These are phyloP conservation scores for Tamias sibiricus DNA, from an alignment of 2,113 vertebrate genomes.

Conservation along the genomic window DNA sequence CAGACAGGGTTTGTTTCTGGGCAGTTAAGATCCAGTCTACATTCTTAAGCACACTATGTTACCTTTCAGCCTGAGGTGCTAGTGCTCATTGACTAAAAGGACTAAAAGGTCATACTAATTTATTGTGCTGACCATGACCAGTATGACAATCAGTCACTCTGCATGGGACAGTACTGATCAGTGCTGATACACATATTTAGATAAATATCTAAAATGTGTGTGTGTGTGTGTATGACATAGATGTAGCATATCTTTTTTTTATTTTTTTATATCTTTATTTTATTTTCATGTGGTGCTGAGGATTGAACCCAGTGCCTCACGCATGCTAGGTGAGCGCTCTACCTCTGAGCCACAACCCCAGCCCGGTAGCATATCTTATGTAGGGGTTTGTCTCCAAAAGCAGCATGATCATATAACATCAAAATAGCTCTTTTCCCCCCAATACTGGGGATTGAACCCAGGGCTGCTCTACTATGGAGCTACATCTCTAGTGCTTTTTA, in stretches of 20 bases:
- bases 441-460: too few relatives aligned
- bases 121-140: neutral
- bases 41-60: neutral
- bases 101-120: neutral
- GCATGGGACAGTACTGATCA: neutral
- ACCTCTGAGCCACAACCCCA: too few relatives aligned
- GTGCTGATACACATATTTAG: neutral
- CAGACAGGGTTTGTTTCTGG: neutral
- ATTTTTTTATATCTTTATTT: too few relatives aligned
- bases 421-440: too few relatives aligned
- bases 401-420: neutral
- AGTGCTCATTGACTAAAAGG: neutral
- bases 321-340: too few relatives aligned
- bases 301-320: too few relatives aligned
- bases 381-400: neutral
- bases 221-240: too few relatives aligned
- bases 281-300: too few relatives aligned
- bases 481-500: too few relatives aligned
- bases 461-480: too few relatives aligned
- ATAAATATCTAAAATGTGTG: neutral
- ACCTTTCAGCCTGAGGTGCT: neutral
- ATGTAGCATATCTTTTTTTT: neutral
- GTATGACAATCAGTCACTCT: neutral
- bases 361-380: neutral
- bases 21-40: neutral